Evolutionary conservation across 2,113 vertebrate genomes (phyloP).

Genomic region (Pyrgilauda ruficollis): DNA sequence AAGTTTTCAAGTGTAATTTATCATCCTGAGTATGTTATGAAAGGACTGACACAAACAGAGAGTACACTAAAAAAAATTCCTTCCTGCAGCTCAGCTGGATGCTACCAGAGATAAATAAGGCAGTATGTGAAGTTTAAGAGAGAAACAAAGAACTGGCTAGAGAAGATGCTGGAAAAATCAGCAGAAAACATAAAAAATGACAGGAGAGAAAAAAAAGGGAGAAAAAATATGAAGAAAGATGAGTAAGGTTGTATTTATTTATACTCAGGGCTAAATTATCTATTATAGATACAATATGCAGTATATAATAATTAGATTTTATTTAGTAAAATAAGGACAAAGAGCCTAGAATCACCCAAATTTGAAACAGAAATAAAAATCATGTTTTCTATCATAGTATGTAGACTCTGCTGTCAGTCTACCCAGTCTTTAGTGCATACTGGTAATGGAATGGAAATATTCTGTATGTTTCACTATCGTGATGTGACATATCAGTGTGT

Average conservation of each 20-base stretch:
- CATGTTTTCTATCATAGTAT: background rate
- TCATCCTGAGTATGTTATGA: background rate
- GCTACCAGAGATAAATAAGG: background rate
- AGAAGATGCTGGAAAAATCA: background rate
- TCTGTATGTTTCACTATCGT: background rate
- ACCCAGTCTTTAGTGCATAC: background rate
- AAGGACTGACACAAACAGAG: background rate
- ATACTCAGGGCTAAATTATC: background rate
- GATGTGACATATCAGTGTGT: background rate
- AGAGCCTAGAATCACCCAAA: background rate
- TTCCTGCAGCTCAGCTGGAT: background rate
- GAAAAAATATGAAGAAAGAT: background rate
- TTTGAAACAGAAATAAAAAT: background rate
- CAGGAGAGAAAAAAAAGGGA: too few species aligned
- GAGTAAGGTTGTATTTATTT: background rate
- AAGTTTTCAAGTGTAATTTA: background rate
- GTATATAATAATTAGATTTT: background rate
- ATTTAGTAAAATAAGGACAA: background rate
- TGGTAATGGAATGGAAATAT: background rate
- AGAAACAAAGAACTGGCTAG: background rate
- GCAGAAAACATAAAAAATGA: background rate
- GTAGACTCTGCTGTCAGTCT: background rate
- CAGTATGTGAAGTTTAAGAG: background rate
- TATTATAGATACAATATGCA: background rate
- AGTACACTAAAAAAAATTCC: background rate